phyloP scores from a whole-genome alignment of 2,888 invertebrate species.

The Trichopoda pennipes region DNA sequence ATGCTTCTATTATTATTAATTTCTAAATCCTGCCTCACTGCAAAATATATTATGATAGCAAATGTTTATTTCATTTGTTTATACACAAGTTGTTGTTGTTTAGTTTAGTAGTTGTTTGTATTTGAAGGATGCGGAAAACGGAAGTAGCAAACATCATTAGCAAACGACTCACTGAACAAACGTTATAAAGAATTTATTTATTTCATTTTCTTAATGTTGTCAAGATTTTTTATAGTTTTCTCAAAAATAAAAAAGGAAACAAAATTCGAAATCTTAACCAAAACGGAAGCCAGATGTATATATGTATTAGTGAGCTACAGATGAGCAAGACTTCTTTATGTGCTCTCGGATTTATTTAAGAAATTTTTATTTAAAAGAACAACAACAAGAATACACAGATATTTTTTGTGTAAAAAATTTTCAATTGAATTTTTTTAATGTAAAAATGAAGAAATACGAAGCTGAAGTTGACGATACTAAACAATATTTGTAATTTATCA shows the following conservation, averaged over 20 bases:
- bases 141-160: slow-evolving; percentile 64
- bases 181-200: slow-evolving; percentile 29
- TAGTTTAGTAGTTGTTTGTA: slow-evolving; percentile 4
- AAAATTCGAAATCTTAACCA: slow-evolving; percentile 27
- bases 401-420: no score
- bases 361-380: not conserved
- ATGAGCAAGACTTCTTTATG: slow-evolving; percentile 38
- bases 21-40: slow-evolving; percentile 49
- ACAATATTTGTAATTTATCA: no score
- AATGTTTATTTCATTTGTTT: slow-evolving; percentile 8
- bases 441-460: no score
- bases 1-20: slow-evolving; percentile 28
- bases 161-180: slow-evolving; percentile 42
- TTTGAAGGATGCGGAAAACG: slow-evolving; percentile 64
- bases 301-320: slow-evolving; percentile 55
- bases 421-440: no score
- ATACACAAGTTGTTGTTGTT: not conserved
- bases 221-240: slow-evolving; percentile 4
- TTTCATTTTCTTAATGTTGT: slow-evolving; percentile 8
- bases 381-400: no score
- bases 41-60: slow-evolving; percentile 25
- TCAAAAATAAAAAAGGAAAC: slow-evolving; percentile 39
- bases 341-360: not conserved
- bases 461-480: no score
- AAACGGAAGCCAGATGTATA: slow-evolving; percentile 60